Base-by-base conservation (phyloP, 2,113 vertebrate genomes). In the Actenoides lindsayi region DNA sequence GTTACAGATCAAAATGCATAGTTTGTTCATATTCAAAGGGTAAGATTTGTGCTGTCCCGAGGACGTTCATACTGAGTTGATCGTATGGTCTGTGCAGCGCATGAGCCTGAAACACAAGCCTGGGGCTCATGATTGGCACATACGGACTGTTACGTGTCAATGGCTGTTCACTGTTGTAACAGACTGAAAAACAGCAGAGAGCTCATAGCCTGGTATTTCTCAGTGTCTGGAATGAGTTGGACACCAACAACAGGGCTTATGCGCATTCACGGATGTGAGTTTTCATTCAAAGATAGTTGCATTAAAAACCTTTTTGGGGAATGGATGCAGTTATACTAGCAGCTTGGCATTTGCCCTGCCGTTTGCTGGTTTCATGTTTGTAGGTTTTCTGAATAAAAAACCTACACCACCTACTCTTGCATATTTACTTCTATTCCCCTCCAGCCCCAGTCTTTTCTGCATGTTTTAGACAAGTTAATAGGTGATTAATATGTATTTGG, bases 401-500 rank as follows among this genome's bases (percentile, higher is more conserved):
- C 53, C 44, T 90, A 59, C 44, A 44, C 24, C 31, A 16, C 1
- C 11, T 83, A 33, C 59, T 73, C 75, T 74, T 90, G 16, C 7
- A 3, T 70, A 15, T 75, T 94, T 73, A 31, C 54, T 83, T 89
- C 31, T 50, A 2, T 80, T 85, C 50, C 39, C 50, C 19, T 86
- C n/a, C 64, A 86, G 48, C 33, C 42, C 10, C 69, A 64, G 13
- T 67, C 21, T 65, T 88, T 94, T 68, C 76, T 95, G 46, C 46
- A 54, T 56, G 51, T 87, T 90, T 91, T 76, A 70, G 79, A 41
- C 28, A 80, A 87, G 39, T 53, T 64, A 80, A 50, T 51, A 75
- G 21, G 23, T 71, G 18, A 20, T 87, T 93, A 86, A 39, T 90
- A 93, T 94, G 76, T 95, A 82, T 90, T 96, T 93, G 41, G 92